These are phyloP conservation scores for Paraplagusia blochii DNA, from an alignment of 2,113 vertebrate genomes.

Conservation along the genomic window DNA sequence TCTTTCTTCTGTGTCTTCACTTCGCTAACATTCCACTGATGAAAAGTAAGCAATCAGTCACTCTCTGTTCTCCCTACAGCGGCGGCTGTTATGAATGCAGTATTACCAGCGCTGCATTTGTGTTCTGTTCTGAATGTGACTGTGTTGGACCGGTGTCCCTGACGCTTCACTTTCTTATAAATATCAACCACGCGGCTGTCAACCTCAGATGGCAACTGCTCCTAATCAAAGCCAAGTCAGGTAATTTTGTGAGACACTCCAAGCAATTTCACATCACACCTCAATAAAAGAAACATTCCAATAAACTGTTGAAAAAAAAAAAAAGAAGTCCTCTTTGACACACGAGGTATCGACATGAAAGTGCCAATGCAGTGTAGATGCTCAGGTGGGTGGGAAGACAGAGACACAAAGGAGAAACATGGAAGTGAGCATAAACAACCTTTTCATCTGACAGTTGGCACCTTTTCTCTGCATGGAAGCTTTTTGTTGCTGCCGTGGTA, in stretches of 20 bases:
- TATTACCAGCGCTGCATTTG: constrained; percentile 3
- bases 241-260: constrained; percentile 39
- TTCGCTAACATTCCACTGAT: constrained; percentile 41
- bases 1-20: constrained; percentile 18
- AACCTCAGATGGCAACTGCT: constrained; percentile 33
- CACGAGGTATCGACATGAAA: constrained; percentile 46
- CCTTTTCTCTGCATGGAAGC: constrained; percentile 20
- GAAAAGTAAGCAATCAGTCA: constrained; percentile 56
- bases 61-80: constrained; percentile 36
- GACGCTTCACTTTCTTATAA: constrained; percentile 35
- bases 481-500: not conserved
- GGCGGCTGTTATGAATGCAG: constrained; percentile 8
- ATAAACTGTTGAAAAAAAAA: constrained; percentile 24
- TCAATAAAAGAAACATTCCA: constrained; percentile 27
- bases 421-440: constrained; percentile 22
- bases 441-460: constrained; percentile 41
- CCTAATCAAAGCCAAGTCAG: constrained; percentile 37
- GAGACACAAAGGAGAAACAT: constrained; percentile 33
- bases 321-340: constrained; percentile 41
- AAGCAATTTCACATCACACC: constrained; percentile 20
- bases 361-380: constrained; percentile 36
- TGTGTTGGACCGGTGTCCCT: constrained; percentile 24
- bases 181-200: constrained; percentile 35
- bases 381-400: constrained; percentile 39
- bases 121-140: constrained; percentile 1